Base-by-base conservation (phyloP, 1,140 invertebrate species). In the Doryteuthis pealeii region DNA sequence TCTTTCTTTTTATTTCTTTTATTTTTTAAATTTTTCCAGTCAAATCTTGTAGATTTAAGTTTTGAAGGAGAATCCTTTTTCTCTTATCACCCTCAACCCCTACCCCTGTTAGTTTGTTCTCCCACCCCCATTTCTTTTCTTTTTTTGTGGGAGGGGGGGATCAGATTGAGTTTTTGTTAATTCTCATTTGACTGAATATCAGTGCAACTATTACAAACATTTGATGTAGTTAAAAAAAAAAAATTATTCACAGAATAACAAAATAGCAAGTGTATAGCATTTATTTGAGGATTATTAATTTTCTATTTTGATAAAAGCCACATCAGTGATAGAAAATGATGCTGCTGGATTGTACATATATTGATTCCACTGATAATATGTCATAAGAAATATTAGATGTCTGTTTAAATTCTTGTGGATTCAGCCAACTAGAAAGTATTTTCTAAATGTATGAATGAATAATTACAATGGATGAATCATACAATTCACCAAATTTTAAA, bases 321-420 rank as follows among this genome's bases (percentile, higher is more conserved):
- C 45, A 49, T 49, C 22, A 49, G 12, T 49, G 45, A 22, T 15
- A 49, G 45, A 15, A 49, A 49, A 49, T 49, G 12, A 49, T 49
- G 45, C 22, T n/a, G n/a, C n/a, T n/a, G n/a, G 45, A 49, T 12
- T 15, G 12, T 49, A 15, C 22, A 49, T 49, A 22, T 22, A 49
- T 49, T 49, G 45, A 49, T 49, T 49, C 45, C 12, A 49, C 45
- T 49, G 45, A 49, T 49, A 49, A 49, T 49, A 49, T 49, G 45
- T 49, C 22, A 49, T 49, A 49, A 49, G 45, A 49, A 49, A 49
- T 49, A 49, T 49, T 49, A 49, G 45, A 49, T 49, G 45, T 49
- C 45, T 49, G 45, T 15, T 49, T 49, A 49, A 49, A 49, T 49
- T 49, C 45, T 49, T 22, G 22, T 49, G 45, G 45, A 49, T 49